Percentiles rank a stretch among this genome's conserved stretches.
Evolutionary conservation across 2,888 invertebrate genomes (phyloP).

Genomic region (Xylocampa areola): DNA sequence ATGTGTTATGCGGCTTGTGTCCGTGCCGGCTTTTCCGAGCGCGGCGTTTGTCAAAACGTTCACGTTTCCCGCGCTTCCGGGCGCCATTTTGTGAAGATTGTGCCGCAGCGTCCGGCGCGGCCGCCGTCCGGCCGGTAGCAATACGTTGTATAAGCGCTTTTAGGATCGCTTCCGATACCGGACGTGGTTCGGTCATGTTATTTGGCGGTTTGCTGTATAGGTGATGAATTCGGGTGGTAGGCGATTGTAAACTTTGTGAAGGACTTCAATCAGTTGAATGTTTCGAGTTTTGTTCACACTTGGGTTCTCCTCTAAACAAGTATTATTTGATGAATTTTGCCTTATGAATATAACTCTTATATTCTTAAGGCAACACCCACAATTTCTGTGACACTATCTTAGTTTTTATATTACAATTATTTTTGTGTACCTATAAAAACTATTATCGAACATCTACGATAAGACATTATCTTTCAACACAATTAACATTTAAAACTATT

Average conservation of each 20-base stretch:
- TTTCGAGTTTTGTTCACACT: no score
- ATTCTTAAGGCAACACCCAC: no score
- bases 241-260: background rate
- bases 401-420: no score
- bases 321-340: no score
- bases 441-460: conserved; percentile 4
- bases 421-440: no score
- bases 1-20: conserved; percentile 79
- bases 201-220: conserved; percentile 43
- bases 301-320: no score
- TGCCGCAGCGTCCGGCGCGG: conserved; percentile 78
- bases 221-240: conserved; percentile 10
- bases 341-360: no score
- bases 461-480: conserved; percentile 19
- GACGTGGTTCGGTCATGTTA: conserved; percentile 56
- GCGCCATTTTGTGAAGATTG: conserved; percentile 87
- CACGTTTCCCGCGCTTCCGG: conserved; percentile 86
- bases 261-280: background rate
- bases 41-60: conserved; percentile 86
- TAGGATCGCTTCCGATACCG: conserved; percentile 73
- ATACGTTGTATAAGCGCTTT: conserved; percentile 87
- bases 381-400: no score
- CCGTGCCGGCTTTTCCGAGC: conserved; percentile 74
- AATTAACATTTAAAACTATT: conserved; percentile 44
- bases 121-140: conserved; percentile 74